Evolutionary conservation across 2,888 invertebrate genomes (phyloP).

Genomic region (Nephrotoma appendiculata): DNA sequence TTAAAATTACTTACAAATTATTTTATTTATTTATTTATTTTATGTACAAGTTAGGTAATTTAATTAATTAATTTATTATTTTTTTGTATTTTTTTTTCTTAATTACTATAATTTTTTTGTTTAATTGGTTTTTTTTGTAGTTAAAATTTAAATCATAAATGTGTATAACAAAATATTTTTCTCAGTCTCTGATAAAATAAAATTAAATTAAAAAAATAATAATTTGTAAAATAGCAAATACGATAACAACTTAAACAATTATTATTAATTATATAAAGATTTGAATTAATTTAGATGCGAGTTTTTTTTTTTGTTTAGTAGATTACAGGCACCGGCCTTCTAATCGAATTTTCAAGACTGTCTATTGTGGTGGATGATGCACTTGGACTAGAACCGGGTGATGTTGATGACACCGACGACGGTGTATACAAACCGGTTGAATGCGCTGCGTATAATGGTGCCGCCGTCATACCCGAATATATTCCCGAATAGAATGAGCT

Average conservation of each 20-base stretch:
- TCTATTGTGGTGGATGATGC: constrained; percentile 19
- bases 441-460: constrained; percentile 30
- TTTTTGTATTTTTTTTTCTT: neutral
- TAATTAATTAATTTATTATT: neutral
- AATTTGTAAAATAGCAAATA: neutral
- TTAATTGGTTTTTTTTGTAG: neutral
- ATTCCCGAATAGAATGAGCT: constrained; percentile 33
- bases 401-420: constrained; percentile 28
- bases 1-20: neutral
- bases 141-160: neutral
- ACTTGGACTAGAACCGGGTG: constrained; percentile 32
- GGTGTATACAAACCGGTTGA: constrained; percentile 29
- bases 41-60: neutral
- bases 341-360: constrained; percentile 27
- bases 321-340: constrained; percentile 31
- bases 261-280: neutral
- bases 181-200: constrained; percentile 2
- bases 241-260: neutral
- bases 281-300: neutral
- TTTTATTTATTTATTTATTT: neutral
- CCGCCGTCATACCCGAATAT: constrained; percentile 30
- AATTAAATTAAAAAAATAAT: neutral
- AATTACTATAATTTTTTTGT: neutral
- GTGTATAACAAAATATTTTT: neutral
- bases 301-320: constrained; percentile 24